These are phyloP conservation scores for Psilopsiagon aurifrons DNA, from an alignment of 2,113 vertebrate species.

Conservation along the genomic window DNA sequence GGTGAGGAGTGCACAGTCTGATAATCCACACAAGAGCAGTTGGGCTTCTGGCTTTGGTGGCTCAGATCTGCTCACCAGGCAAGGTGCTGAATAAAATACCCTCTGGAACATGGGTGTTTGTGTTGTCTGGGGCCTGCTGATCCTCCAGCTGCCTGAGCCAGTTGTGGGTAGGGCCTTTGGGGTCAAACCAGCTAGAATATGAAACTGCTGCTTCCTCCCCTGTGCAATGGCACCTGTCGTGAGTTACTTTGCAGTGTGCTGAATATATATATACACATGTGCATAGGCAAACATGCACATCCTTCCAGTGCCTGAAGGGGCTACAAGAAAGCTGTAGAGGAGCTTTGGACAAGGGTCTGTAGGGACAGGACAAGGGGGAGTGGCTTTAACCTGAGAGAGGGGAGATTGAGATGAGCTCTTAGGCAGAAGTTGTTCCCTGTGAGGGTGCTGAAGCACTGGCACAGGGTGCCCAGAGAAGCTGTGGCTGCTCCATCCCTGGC, in stretches of 20 bases:
- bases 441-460: not conserved
- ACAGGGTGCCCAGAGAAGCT: too few species aligned
- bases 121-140: not conserved
- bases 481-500: too few species aligned
- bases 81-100: not conserved
- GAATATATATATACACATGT: fast-evolving
- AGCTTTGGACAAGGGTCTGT: not conserved
- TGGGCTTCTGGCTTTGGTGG: not conserved
- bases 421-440: not conserved
- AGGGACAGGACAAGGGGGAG: not conserved
- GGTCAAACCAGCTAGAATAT: not conserved
- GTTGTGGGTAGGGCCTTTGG: not conserved
- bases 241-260: not conserved
- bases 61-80: not conserved
- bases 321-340: not conserved
- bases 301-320: not conserved
- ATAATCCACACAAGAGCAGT: fast-evolving
- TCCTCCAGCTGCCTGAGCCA: not conserved
- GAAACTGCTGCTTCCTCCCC: not conserved
- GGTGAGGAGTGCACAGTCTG: not conserved
- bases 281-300: not conserved
- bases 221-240: not conserved
- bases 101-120: not conserved
- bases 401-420: not conserved
- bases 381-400: not conserved